A percentile compares a stretch with the other conserved stretches of the same genome.
phyloP scores from a whole-genome alignment of 1,140 invertebrate genomes.

The Drosophila athabasca region DNA sequence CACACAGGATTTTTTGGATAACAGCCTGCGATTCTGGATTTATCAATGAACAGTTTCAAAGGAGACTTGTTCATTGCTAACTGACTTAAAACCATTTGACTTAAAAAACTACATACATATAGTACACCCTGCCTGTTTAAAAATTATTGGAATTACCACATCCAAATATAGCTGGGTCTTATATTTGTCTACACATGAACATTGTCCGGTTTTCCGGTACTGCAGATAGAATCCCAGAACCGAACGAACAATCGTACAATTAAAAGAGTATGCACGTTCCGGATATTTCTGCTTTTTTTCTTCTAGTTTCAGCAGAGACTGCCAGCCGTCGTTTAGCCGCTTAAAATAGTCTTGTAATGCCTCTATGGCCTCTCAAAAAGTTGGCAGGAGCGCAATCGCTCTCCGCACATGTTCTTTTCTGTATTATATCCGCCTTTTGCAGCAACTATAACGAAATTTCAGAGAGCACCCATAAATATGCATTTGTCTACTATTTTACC shows the following conservation, averaged over 20 bases:
- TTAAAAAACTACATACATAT: too few species aligned
- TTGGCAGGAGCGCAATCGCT: conserved; percentile 39
- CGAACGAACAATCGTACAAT: not conserved
- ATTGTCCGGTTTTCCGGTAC: too few species aligned
- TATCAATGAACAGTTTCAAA: too few species aligned
- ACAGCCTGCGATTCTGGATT: too few species aligned
- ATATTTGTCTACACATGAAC: too few species aligned
- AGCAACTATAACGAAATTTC: conserved; percentile 52
- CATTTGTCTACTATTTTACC: conserved; percentile 57
- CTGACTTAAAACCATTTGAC: too few species aligned
- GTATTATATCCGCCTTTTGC: conserved; percentile 46
- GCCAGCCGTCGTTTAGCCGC: conserved; percentile 33
- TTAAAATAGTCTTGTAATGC: conserved; percentile 60
- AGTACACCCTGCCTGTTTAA: too few species aligned
- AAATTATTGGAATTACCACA: too few species aligned
- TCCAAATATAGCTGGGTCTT: too few species aligned
- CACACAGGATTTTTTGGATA: not conserved
- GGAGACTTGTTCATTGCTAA: too few species aligned
- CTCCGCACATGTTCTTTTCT: conserved; percentile 34
- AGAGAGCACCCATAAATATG: conserved; percentile 58
- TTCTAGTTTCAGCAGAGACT: conserved; percentile 46
- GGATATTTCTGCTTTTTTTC: conserved; percentile 40
- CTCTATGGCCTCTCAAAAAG: conserved; percentile 42
- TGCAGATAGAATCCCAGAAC: not conserved
- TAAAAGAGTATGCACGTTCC: conserved; percentile 17